A percentile compares a stretch with the other conserved stretches of the same genome.
Evolutionary conservation across 2,797 vertebrate species (phyloP).

Genomic region (Ciconia nigra): DNA sequence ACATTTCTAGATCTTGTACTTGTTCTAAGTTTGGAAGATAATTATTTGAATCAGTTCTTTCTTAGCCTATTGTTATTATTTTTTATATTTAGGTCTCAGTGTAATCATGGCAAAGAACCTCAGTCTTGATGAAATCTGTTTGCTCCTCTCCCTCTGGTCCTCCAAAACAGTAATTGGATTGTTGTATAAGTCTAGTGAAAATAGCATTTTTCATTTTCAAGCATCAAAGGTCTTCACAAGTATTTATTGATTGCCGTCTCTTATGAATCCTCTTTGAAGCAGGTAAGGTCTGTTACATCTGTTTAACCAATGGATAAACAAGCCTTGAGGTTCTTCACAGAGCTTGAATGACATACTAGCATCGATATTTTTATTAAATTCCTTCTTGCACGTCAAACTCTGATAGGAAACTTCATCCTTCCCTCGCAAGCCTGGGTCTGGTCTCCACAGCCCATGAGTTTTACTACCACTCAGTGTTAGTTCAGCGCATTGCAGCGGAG

Average conservation of each 20-base stretch:
- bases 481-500: background rate
- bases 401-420: background rate
- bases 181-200: constrained; percentile 7
- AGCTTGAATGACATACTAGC: background rate
- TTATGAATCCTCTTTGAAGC: constrained; percentile 12
- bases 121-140: background rate
- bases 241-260: constrained; percentile 18
- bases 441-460: background rate
- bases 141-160: background rate
- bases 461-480: background rate
- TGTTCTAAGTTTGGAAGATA: background rate
- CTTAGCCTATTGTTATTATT: background rate
- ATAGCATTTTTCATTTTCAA: constrained; percentile 50
- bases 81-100: background rate
- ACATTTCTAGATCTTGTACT: background rate
- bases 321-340: background rate
- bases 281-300: background rate
- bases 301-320: background rate
- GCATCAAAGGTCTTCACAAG: constrained; percentile 16
- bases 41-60: background rate
- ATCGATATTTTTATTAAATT: background rate
- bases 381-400: background rate
- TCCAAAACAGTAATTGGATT: background rate
- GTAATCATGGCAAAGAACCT: background rate
- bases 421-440: background rate